Evolutionary conservation across 2,888 invertebrate species (phyloP).

Genomic region (Agrochola lota): DNA sequence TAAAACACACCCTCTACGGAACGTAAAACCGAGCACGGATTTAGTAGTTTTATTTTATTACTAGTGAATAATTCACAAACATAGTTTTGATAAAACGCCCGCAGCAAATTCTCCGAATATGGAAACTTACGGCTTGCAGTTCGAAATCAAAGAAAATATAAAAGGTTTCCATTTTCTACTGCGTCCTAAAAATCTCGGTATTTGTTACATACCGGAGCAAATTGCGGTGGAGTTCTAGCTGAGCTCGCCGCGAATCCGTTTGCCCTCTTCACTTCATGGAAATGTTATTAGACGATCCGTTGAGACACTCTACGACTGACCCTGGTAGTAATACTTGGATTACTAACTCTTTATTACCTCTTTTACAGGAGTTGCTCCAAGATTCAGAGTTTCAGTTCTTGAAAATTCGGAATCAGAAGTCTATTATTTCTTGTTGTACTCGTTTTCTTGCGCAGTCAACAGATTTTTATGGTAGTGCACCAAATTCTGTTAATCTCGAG

Average conservation of each 20-base stretch:
- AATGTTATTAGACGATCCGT: constrained; percentile 38
- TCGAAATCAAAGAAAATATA: constrained; percentile 23
- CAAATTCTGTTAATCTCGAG: constrained; percentile 6
- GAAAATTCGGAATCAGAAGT: not conserved
- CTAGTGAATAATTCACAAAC: not conserved
- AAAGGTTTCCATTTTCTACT: not conserved
- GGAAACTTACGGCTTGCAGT: not conserved
- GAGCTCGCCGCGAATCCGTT: constrained; percentile 40
- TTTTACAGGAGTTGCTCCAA: not conserved
- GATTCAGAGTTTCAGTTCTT: not conserved
- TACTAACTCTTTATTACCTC: constrained; percentile 37
- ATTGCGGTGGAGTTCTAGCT: constrained; percentile 37
- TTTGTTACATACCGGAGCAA: constrained; percentile 20
- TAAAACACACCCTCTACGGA: not conserved
- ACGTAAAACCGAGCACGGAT: not conserved
- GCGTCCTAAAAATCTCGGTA: constrained; percentile 19
- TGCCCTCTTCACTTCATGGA: constrained; percentile 47
- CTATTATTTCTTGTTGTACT: not conserved
- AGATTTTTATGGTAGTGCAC: not conserved
- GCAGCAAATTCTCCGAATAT: not conserved
- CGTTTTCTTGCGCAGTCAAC: not conserved
- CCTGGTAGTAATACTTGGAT: constrained; percentile 1
- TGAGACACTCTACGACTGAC: constrained; percentile 22
- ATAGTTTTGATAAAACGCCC: not conserved
- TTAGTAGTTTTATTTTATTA: not conserved